Evolutionary conservation across 30 jellyfish, hydroid and myxozoan species (phyloP).

Genomic region (Pseudorhiza aurosa): DNA sequence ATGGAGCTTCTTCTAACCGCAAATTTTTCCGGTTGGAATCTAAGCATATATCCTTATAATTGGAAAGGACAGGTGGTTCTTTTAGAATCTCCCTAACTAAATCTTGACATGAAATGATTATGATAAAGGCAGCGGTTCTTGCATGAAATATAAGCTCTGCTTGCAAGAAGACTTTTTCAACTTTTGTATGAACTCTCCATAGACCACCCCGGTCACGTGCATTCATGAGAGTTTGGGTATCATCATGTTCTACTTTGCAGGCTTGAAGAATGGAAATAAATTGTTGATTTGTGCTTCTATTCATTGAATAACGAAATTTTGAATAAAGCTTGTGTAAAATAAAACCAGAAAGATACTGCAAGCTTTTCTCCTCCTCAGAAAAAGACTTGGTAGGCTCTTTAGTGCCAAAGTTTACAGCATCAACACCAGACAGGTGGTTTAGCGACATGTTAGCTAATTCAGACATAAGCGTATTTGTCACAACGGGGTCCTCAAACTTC

Average conservation of each 20-base stretch:
- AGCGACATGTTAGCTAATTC: constrained; percentile 8
- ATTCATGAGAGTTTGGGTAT: not conserved
- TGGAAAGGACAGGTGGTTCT: constrained; percentile 7
- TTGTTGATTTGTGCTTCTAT: not conserved
- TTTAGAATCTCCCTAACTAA: constrained; percentile 2
- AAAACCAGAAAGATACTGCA: constrained; percentile 37
- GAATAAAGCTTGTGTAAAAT: constrained; percentile 17
- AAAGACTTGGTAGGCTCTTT: constrained; percentile 6
- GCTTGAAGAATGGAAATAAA: not conserved
- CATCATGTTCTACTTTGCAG: constrained; percentile 4
- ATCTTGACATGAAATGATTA: not conserved
- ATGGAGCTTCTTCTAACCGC: constrained; percentile 58
- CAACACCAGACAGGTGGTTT: constrained; percentile 2
- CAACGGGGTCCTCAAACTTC: constrained; percentile 31
- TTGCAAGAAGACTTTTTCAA: not conserved
- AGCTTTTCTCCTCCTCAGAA: constrained; percentile 39
- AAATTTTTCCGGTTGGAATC: no score
- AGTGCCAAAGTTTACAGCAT: not conserved
- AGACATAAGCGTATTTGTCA: constrained; percentile 28
- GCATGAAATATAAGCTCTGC: constrained; percentile 10
- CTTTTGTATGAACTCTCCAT: constrained; percentile 9
- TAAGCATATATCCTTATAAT: no score
- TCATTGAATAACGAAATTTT: constrained; percentile 19
- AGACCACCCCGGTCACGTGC: constrained; percentile 36
- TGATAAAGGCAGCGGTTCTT: constrained; percentile 10